Evolutionary conservation across 2,113 vertebrate genomes (phyloP).

Genomic region (Eonycteris spelaea): DNA sequence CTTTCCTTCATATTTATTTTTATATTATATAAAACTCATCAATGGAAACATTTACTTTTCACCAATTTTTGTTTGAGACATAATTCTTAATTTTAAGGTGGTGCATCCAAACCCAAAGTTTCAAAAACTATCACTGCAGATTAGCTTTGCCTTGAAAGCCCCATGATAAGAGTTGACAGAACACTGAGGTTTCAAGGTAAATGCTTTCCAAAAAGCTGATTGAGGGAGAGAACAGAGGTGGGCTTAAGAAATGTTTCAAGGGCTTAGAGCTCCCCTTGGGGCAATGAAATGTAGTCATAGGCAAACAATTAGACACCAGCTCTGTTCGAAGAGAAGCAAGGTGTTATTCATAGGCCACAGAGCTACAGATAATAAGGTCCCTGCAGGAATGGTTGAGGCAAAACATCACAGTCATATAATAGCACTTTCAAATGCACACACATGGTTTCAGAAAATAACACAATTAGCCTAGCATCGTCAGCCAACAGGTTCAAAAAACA

Average conservation of each 20-base stretch:
- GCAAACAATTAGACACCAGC: slow-evolving; percentile 44
- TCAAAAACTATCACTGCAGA: background rate
- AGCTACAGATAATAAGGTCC: background rate
- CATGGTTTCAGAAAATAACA: slow-evolving; percentile 15
- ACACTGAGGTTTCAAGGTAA: background rate
- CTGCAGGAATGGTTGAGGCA: background rate
- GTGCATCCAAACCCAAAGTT: background rate
- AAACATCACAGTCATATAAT: background rate
- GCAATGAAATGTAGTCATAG: background rate
- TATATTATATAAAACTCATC: background rate
- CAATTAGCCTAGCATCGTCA: background rate
- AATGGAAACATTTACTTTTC: background rate
- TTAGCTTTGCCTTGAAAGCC: background rate
- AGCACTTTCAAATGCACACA: background rate
- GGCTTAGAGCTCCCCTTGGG: background rate
- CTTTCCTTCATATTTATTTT: background rate
- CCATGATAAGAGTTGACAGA: background rate
- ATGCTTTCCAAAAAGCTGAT: background rate
- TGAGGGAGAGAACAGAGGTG: background rate
- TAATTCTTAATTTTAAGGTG: background rate
- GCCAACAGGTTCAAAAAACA: background rate
- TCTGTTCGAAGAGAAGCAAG: slow-evolving; percentile 35
- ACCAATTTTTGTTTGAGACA: background rate
- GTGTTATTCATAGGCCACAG: background rate
- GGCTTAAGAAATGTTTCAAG: slow-evolving; percentile 18